Evolutionary conservation across 2,888 invertebrate species (phyloP), one percentile per base, ranked within the genome.

Genomic region (Drosophila eohydei): DNA sequence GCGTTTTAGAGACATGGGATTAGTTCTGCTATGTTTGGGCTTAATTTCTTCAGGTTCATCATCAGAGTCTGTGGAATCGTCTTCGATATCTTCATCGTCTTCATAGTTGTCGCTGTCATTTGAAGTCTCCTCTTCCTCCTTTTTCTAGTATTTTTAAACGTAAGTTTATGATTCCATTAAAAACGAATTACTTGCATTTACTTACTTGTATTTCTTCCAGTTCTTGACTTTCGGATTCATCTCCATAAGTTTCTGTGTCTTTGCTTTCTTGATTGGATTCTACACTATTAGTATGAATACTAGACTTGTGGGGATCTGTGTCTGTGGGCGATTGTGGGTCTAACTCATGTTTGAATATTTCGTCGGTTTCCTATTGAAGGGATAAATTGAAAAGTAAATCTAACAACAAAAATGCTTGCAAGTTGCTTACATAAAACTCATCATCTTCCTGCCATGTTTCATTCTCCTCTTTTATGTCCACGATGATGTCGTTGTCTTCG

Each of bases 1-100:
- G 9, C 80, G 71, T 32, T 67, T 71, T 3, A 78, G 11, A 8
- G 46, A 6, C 50, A 71, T 44, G 14, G 70, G 56, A n/a, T 64
- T 55, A 4, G 34, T 28, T 34, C 46, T 40, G 5, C 60, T 28
- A 8, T 38, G 30, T 44, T 61, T 77, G 8, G 30, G n/a, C 0
- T 44, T 44, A 5, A 1, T 40, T 38, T 21, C 60, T 0, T 59
- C 58, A 8, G 8, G 2, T 8, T 74, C 60, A 0, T 40, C 61
- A 34, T 79, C 59, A 14, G 70, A 57, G 4, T 70, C 61, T 38
- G 21, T 38, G 7, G 70, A 62, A 14, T 30, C 44, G 2, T 9
- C 8, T 0, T 26, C 30, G 3, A 34, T 34, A 11, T 14, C 8
- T 0, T 26, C 34, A n/a, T 44, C 36, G 1, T 60, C 51, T 4